These are phyloP conservation scores for Hypotaenidia philippensis DNA, from an alignment of 2,797 vertebrate species.

Conservation along the genomic window DNA sequence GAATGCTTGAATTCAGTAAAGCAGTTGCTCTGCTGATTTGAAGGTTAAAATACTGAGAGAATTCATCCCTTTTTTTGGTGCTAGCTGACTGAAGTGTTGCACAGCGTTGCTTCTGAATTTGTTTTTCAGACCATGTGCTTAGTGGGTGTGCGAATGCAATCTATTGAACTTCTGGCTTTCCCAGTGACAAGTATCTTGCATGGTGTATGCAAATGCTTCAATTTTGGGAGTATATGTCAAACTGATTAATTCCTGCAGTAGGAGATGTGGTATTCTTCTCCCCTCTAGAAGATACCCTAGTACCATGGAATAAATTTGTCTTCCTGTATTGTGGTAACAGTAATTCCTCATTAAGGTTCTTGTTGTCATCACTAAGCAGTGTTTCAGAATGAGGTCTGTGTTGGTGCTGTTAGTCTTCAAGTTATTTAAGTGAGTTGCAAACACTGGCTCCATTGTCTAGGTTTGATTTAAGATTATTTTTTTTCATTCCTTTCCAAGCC, in stretches of 20 bases:
- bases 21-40: not conserved
- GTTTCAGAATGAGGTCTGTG: slow-evolving; percentile 19
- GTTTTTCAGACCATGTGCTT: slow-evolving; percentile 42
- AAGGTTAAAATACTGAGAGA: slow-evolving; percentile 17
- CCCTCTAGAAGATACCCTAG: not conserved
- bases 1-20: not conserved
- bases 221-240: not conserved
- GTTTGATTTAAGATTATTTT: not conserved
- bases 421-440: slow-evolving; percentile 21
- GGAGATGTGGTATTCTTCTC: not conserved
- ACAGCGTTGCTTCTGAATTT: not conserved
- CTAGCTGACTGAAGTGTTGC: not conserved
- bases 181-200: not conserved
- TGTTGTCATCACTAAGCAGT: not conserved
- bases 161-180: slow-evolving; percentile 32
- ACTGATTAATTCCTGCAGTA: not conserved
- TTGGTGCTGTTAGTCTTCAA: slow-evolving; percentile 1
- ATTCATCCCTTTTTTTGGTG: not conserved
- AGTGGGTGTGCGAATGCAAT: slow-evolving; percentile 16
- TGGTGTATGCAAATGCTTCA: not conserved
- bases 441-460: slow-evolving; percentile 45
- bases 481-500: not conserved
- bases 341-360: not conserved
- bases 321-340: not conserved
- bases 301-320: not conserved